Evolutionary conservation across 53 echinoderm and acorn worm species (phyloP).

Genomic region (Paelopatides confundens): DNA sequence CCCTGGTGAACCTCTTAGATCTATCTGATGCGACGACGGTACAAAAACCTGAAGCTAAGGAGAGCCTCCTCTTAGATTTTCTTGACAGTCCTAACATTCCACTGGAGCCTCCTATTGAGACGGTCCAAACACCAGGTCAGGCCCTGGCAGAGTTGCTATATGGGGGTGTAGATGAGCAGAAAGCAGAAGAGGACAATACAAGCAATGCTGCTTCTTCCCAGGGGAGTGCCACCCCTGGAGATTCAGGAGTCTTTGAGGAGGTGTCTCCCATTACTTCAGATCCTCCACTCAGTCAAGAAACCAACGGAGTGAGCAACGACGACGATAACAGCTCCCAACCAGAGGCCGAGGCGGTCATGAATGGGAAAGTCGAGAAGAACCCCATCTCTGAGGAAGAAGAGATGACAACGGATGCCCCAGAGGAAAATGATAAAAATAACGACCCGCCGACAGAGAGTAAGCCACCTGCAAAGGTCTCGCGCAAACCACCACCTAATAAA

Average conservation of each 20-base stretch:
- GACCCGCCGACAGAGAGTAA: constrained; percentile 8
- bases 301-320: constrained; percentile 26
- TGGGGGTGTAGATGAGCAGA: constrained; percentile 29
- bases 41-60: constrained; percentile 60
- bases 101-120: constrained; percentile 47
- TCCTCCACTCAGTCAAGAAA: constrained; percentile 49
- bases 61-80: constrained; percentile 81
- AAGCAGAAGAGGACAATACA: constrained; percentile 28
- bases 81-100: constrained; percentile 66
- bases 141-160: constrained; percentile 48
- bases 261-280: constrained; percentile 47
- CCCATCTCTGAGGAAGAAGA: constrained; percentile 1
- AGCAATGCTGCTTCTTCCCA: constrained; percentile 74
- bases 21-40: constrained; percentile 80
- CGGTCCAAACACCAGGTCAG: constrained; percentile 44
- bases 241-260: constrained; percentile 78
- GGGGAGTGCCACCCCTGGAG: constrained; percentile 77
- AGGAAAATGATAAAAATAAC: not conserved
- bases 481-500: constrained; percentile 22
- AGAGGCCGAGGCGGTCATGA: constrained; percentile 77
- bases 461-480: constrained; percentile 15
- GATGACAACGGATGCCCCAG: not conserved
- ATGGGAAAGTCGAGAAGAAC: constrained; percentile 23
- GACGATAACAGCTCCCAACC: constrained; percentile 76
- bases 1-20: constrained; percentile 81